Evolutionary conservation across 1,140 invertebrate species (phyloP).

Genomic region (Sesamia nonagrioides): DNA sequence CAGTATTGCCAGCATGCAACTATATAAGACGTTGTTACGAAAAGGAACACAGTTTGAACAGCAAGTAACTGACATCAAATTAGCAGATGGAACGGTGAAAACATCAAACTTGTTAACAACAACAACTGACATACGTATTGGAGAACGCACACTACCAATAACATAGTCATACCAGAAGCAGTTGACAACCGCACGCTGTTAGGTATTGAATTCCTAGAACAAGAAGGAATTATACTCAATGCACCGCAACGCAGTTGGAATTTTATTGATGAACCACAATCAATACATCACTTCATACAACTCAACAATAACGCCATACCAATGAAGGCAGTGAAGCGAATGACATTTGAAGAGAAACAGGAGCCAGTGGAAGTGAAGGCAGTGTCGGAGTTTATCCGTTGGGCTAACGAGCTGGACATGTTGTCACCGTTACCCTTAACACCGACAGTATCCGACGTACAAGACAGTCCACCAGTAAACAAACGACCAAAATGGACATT

Average conservation of each 20-base stretch:
- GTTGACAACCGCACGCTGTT: constrained; percentile 2
- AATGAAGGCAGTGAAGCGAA: neutral
- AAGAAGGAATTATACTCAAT: neutral
- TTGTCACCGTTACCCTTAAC: neutral
- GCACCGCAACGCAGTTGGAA: neutral
- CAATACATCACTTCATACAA: neutral
- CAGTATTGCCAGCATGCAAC: constrained; percentile 5
- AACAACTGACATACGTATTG: neutral
- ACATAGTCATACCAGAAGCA: constrained; percentile 36
- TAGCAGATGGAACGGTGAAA: constrained; percentile 44
- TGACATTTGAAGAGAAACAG: neutral
- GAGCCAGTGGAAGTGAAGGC: too few species aligned
- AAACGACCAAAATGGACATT: too few species aligned
- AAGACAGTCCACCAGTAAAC: neutral
- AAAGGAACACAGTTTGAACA: constrained; percentile 20
- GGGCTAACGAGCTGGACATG: neutral
- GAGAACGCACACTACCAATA: neutral
- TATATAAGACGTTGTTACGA: neutral
- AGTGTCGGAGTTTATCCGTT: too few species aligned
- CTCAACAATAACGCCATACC: neutral
- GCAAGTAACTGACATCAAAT: neutral
- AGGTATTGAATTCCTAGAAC: neutral
- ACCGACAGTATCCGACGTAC: too few species aligned
- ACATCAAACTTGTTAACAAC: constrained; percentile 6
- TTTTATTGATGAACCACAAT: neutral